Base-by-base conservation (phyloP, 2,113 vertebrate genomes). In the Tichodroma muraria region DNA sequence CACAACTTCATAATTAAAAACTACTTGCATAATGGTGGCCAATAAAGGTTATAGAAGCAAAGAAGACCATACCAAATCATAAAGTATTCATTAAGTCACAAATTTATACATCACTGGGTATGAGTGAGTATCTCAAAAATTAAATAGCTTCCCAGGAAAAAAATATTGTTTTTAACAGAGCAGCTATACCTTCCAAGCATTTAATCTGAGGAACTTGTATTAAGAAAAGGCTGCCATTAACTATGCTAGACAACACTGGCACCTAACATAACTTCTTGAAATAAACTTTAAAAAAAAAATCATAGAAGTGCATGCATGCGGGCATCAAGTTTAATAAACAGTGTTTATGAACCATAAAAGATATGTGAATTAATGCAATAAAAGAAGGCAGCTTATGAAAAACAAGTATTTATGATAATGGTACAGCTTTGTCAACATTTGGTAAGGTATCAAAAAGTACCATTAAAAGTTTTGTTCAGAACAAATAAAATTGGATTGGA, bases 341-440 rank as follows among this genome's bases (percentile, higher is more conserved):
- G 45, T 63, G 50, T 85, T 93, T 90, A 94, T 83, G 93, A 88
- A 69, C 79, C 82, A 82, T 82, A 94, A 94, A 93, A 89, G 25
- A 65, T 40, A 76, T 7, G 25, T 30, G 54, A 93, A 93, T 63
- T 61, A 85, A 70, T 15, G 22, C 63, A 82, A 82, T 93, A 85
- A 91, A 79, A 68, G 57, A 56, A 85, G 18, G 23, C 28, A 87
- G 70, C 65, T 83, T 94, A 83, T 70, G n/a, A 93, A 69, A 85
- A 90, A 15, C 49, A 85, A 85, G 42, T 77, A 82, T 87, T 96
- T 95, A 94, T 53, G 53, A 65, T 65, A 93, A 72, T 8, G 20
- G 44, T 17, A 72, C 57, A 72, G 40, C 23, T 90, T 80, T 85
- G 47, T 50, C 68, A 91, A 94, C 68, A 59, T 79, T 80, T 90